phyloP scores from a whole-genome alignment of 64 coral and sea anemone species.

The Acropora tenuis region DNA sequence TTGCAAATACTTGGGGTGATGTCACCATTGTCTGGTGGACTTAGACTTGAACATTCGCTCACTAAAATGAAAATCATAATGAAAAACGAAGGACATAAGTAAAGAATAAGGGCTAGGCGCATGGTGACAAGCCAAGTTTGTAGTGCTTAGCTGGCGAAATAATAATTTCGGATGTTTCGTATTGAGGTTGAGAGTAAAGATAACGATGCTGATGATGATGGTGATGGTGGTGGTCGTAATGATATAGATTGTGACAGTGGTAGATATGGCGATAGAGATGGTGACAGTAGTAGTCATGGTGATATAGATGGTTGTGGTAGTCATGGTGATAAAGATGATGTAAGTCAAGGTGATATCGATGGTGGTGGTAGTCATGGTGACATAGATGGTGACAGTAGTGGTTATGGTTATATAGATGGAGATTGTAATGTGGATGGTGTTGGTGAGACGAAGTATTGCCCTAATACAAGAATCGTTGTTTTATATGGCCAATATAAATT shows the following conservation, averaged over 20 bases:
- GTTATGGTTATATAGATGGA: no score
- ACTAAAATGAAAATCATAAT: not conserved
- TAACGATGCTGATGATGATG: not conserved
- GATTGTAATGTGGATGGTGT: no score
- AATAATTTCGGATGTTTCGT: not conserved
- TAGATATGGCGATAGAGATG: no score
- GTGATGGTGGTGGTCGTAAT: no score
- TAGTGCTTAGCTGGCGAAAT: not conserved
- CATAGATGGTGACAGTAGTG: no score
- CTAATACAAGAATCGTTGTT: not conserved
- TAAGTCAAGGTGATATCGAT: no score
- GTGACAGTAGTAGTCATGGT: no score
- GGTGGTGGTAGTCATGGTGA: no score
- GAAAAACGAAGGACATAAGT: not conserved
- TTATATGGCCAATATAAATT: not conserved
- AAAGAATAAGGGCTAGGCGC: not conserved
- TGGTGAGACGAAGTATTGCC: not conserved
- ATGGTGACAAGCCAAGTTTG: no score
- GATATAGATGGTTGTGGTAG: no score
- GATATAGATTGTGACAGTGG: no score
- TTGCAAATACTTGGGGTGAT: constrained; percentile 48
- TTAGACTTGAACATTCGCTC: not conserved
- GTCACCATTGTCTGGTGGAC: constrained; percentile 33
- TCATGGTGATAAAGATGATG: no score
- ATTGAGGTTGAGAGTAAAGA: not conserved